These are phyloP conservation scores for roundworm (Caenorhabditis elegans) DNA, from an alignment of 1,140 invertebrate species.

Conservation along the genomic window WBcel235 BX284603.4:10909501-10910000, in stretches of 20 bases:
- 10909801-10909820: background rate
- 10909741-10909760: background rate
- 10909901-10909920: background rate
- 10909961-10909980: too few relatives aligned
- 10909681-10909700: background rate
- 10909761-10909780: background rate
- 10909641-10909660: background rate
- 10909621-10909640: slow-evolving; percentile 15
- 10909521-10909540: too few relatives aligned
- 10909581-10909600: too few relatives aligned
- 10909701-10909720: slow-evolving; percentile 10
- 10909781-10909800: slow-evolving; percentile 8
- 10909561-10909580: slow-evolving; percentile 6
- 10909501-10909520: too few relatives aligned
- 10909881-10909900: background rate
- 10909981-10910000: too few relatives aligned
- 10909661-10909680: background rate
- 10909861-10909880: background rate
- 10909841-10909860: background rate
- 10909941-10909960: too few relatives aligned
- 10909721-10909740: slow-evolving; percentile 30
- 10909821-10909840: background rate
- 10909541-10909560: background rate
- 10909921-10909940: background rate
- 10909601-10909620: background rate